Percentiles rank a stretch among this genome's conserved stretches.
These are phyloP conservation scores for Empis livida DNA, from an alignment of 2,888 invertebrate species.

Conservation along the genomic window DNA sequence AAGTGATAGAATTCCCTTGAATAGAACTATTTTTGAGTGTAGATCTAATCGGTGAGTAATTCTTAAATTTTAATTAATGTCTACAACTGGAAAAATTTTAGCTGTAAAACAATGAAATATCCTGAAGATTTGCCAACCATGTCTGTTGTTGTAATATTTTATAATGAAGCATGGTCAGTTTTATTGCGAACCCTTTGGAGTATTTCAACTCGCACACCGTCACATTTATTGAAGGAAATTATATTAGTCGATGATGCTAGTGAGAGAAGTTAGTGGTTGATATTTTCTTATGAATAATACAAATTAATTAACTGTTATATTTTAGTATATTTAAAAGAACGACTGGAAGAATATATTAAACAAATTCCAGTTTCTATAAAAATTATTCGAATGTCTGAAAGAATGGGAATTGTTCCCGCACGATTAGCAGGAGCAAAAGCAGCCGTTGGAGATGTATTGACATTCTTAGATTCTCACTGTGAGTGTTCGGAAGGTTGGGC, in stretches of 20 bases:
- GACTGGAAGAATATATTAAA: constrained; percentile 54
- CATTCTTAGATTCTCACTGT: constrained; percentile 96
- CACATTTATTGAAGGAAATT: constrained; percentile 62
- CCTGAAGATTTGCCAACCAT: constrained; percentile 62
- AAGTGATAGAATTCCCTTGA: constrained; percentile 76
- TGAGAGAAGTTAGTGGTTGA: constrained; percentile 64
- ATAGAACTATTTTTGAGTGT: constrained; percentile 72
- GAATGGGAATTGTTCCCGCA: constrained; percentile 72
- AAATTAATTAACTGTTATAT: constrained; percentile 9
- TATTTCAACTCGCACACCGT: constrained; percentile 79
- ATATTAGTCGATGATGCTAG: constrained; percentile 84
- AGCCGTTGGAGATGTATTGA: constrained; percentile 62
- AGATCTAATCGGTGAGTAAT: constrained; percentile 57
- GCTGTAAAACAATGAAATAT: constrained; percentile 47
- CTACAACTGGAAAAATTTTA: too few species aligned
- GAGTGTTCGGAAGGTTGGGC: constrained; percentile 78
- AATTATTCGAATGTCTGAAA: constrained; percentile 48
- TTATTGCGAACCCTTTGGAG: constrained; percentile 89
- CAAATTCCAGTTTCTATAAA: constrained; percentile 48
- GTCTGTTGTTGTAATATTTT: constrained; percentile 91
- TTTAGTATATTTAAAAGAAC: constrained; percentile 46
- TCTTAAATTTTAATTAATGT: constrained; percentile 10
- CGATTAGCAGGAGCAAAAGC: constrained; percentile 61
- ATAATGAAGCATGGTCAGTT: constrained; percentile 99
- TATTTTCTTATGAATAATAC: too few species aligned